Conservation (phyloP, 2,888 invertebrate species). For the Achlya flavicornis region DNA sequence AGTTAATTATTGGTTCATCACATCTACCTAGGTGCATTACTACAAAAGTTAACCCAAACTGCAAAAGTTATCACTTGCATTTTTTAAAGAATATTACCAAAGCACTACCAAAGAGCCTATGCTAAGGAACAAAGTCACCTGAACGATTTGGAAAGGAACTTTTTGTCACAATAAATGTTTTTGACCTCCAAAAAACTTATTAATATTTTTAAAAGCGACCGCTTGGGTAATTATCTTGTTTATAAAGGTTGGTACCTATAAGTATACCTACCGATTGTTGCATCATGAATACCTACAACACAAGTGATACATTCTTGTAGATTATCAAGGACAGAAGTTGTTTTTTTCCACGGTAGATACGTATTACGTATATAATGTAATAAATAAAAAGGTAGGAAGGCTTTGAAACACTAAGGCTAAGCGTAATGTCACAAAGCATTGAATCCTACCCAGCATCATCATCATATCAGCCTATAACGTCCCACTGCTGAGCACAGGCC, state of each 20-base stretch:
- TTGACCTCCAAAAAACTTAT: not conserved
- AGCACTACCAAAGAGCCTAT: no score
- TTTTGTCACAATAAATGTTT: not conserved
- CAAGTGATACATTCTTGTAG: not conserved
- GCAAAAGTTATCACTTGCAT: no score
- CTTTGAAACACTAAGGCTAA: no score
- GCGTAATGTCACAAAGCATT: not conserved
- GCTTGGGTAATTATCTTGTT: not conserved
- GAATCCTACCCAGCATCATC: no score
- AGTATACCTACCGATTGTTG: not conserved
- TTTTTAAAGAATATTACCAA: no score
- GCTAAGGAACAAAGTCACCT: not conserved
- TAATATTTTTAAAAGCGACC: not conserved
- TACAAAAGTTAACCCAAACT: no score
- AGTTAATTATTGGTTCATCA: no score
- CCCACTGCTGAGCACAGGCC: no score
- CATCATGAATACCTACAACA: not conserved
- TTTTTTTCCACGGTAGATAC: not conserved
- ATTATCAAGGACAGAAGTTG: not conserved
- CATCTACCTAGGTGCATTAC: no score
- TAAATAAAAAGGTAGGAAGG: not conserved
- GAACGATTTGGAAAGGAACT: slow-evolving; percentile 5
- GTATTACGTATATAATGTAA: not conserved
- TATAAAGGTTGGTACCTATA: not conserved
- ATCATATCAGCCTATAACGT: no score